Conservation (phyloP, 35 echinoderm and acorn worm species). For the Patiria miniata region DNA sequence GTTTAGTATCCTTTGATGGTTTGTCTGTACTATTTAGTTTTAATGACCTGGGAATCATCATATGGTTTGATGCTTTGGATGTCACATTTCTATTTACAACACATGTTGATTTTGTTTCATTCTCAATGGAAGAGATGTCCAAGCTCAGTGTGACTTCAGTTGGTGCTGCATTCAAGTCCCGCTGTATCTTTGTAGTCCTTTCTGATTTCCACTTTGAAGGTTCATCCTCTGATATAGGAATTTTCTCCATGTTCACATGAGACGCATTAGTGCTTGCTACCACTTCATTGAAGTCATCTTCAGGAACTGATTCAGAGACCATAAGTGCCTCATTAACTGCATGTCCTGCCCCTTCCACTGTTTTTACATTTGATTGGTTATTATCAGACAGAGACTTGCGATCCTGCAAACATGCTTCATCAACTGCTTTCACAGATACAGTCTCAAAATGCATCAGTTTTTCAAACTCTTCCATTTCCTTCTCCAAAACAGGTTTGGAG, state of each 20-base stretch:
- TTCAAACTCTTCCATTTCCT: constrained; percentile 74
- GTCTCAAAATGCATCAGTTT: constrained; percentile 33
- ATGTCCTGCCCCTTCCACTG: too few relatives aligned
- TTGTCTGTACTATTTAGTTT: not conserved
- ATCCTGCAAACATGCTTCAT: not conserved
- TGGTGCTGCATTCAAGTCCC: not conserved
- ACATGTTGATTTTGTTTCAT: not conserved
- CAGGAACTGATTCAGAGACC: not conserved
- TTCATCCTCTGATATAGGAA: not conserved
- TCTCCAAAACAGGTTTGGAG: constrained; percentile 4
- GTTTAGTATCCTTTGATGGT: not conserved
- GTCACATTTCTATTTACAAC: not conserved
- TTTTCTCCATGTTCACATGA: not conserved
- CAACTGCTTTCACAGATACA: not conserved
- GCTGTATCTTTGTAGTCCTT: not conserved
- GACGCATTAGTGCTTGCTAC: not conserved
- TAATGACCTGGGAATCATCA: not conserved
- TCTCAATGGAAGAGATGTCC: too few relatives aligned
- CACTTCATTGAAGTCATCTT: not conserved
- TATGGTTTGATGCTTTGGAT: not conserved
- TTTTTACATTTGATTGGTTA: not conserved
- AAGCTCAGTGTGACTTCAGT: not conserved
- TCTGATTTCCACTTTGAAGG: not conserved
- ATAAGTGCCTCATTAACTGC: not conserved
- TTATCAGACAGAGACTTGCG: not conserved